Evolutionary conservation across 2,888 invertebrate genomes (phyloP).

Genomic region (Theodoxus fluviatilis): DNA sequence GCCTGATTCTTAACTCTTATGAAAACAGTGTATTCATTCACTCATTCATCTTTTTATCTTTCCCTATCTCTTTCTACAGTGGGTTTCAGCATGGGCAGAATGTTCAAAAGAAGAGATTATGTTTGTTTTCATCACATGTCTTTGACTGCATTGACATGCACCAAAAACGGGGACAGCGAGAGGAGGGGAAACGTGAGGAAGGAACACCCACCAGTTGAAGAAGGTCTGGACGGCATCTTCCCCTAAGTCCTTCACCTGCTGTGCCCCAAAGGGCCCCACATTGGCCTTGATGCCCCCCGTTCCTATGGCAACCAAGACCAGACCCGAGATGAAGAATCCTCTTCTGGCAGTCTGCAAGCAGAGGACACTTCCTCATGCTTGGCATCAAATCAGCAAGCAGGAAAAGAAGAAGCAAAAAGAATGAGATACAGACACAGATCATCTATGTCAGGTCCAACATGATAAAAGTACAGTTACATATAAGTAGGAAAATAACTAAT

Average conservation of each 20-base stretch:
- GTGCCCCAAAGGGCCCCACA: conserved; percentile 61
- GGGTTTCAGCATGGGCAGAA: no score
- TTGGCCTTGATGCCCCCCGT: conserved; percentile 62
- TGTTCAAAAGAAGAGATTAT: no score
- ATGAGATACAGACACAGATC: neutral
- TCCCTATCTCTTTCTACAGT: no score
- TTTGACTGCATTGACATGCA: no score
- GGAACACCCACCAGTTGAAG: conserved; percentile 53
- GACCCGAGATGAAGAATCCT: conserved; percentile 44
- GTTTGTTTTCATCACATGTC: no score
- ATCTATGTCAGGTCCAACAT: neutral
- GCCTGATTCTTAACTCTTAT: no score
- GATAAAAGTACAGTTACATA: neutral
- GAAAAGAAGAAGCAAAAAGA: neutral
- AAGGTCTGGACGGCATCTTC: conserved; percentile 55
- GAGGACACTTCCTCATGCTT: neutral
- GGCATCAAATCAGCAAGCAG: neutral
- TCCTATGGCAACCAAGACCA: conserved; percentile 54
- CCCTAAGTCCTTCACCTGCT: conserved; percentile 53
- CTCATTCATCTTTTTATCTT: no score
- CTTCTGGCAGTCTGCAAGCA: conserved; percentile 42
- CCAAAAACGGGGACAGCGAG: no score
- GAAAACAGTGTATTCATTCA: no score
- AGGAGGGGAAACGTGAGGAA: no score
- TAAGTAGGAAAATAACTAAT: no score